Evolutionary conservation across 2,797 vertebrate genomes (phyloP).

Genomic region (Scyliorhinus canicula): DNA sequence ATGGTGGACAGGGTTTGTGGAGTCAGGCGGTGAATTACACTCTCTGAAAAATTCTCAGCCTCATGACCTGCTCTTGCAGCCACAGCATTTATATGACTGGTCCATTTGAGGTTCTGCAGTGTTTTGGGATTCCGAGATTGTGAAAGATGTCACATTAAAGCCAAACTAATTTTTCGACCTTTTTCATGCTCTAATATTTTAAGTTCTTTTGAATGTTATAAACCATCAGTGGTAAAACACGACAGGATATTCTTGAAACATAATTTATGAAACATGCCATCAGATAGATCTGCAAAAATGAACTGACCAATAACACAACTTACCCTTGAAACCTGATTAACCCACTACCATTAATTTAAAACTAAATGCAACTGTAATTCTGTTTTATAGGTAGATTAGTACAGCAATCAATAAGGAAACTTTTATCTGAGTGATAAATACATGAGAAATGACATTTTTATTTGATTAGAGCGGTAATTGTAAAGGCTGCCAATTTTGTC

Average conservation of each 20-base stretch:
- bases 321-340: not conserved
- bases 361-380: not conserved
- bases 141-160: not conserved
- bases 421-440: not conserved
- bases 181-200: not conserved
- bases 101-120: not conserved
- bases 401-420: constrained; percentile 3
- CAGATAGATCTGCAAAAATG: constrained; percentile 1
- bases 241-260: not conserved
- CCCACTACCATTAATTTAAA: not conserved
- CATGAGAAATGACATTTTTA: not conserved
- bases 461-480: not conserved
- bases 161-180: not conserved
- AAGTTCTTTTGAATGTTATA: not conserved
- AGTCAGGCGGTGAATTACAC: too few relatives aligned
- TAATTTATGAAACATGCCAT: not conserved
- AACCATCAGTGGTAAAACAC: not conserved
- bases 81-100: too few relatives aligned
- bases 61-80: too few relatives aligned
- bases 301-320: not conserved
- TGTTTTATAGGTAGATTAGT: not conserved
- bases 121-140: not conserved
- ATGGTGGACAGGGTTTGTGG: too few relatives aligned
- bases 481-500: not conserved
- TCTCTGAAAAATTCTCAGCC: too few relatives aligned